Conservation (phyloP, 2,888 invertebrate genomes). For the Drosophila austrosaltans region DNA sequence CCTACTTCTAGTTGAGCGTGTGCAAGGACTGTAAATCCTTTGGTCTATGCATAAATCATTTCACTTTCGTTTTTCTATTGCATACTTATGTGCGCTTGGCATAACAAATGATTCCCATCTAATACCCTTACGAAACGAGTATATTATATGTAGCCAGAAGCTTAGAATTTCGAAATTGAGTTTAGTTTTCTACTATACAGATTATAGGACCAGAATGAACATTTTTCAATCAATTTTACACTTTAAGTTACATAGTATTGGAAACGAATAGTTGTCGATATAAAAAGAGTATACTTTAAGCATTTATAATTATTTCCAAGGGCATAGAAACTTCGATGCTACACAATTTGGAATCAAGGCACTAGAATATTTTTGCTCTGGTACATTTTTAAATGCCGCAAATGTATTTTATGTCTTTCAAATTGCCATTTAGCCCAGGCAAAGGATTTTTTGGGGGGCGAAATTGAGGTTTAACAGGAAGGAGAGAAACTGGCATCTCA, state of each 20-base stretch:
- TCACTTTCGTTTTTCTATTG: slow-evolving; percentile 9
- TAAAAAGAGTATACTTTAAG: too few species aligned
- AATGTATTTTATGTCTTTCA: slow-evolving; percentile 38
- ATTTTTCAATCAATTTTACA: too few species aligned
- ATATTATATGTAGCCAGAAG: neutral
- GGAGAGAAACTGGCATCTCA: neutral
- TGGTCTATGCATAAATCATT: slow-evolving; percentile 52
- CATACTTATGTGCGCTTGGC: slow-evolving; percentile 29
- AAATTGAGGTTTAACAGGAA: neutral
- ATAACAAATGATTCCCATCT: slow-evolving; percentile 32
- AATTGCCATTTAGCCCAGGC: slow-evolving; percentile 21
- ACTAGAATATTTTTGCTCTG: slow-evolving; percentile 5
- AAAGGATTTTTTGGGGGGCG: neutral
- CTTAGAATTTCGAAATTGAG: neutral
- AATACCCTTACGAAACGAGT: neutral
- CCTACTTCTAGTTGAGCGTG: slow-evolving; percentile 7
- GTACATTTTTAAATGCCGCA: slow-evolving; percentile 30
- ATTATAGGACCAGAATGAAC: too few species aligned
- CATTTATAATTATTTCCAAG: too few species aligned
- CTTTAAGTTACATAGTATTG: too few species aligned
- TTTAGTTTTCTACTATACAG: too few species aligned
- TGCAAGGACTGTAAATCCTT: slow-evolving; percentile 19
- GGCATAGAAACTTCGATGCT: neutral
- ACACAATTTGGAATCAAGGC: neutral
- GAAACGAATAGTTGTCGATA: too few species aligned